Percentiles rank a stretch among this genome's conserved stretches.
phyloP scores from a whole-genome alignment of 2,797 vertebrate genomes.

The Aplochiton taeniatus region DNA sequence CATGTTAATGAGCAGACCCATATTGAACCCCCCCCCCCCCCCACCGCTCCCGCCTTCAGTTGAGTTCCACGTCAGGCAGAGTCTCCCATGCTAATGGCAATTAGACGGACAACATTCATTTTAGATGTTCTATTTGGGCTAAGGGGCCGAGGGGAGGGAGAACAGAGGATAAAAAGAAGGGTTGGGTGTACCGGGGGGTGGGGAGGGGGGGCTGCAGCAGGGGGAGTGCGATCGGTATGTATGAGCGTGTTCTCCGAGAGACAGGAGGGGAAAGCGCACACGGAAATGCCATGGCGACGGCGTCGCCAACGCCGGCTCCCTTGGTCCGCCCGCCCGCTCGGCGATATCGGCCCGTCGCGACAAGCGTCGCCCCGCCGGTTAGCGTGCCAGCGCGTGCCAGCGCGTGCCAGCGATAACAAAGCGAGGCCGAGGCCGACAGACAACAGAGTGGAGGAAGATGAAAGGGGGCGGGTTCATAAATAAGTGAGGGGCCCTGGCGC shows the following conservation, averaged over 20 bases:
- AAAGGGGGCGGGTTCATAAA: slow-evolving; percentile 79
- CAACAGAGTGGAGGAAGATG: slow-evolving; percentile 79
- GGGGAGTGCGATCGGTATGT: slow-evolving; percentile 69
- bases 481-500: slow-evolving; percentile 76
- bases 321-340: slow-evolving; percentile 56
- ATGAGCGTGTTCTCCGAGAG: slow-evolving; percentile 53
- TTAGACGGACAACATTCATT: slow-evolving; percentile 76
- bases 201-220: background rate
- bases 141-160: slow-evolving; percentile 63
- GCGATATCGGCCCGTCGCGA: no score
- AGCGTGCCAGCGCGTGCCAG: no score
- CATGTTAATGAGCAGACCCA: slow-evolving; percentile 82
- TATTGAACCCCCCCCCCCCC: slow-evolving; percentile 77
- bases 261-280: slow-evolving; percentile 48
- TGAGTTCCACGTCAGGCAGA: slow-evolving; percentile 76
- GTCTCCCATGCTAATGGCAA: slow-evolving; percentile 71
- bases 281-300: slow-evolving; percentile 61
- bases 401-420: no score
- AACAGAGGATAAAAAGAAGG: slow-evolving; percentile 75
- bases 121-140: slow-evolving; percentile 65
- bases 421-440: slow-evolving; percentile 65
- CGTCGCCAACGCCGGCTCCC: slow-evolving; percentile 61
- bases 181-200: slow-evolving; percentile 50
- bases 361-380: no score
- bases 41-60: slow-evolving; percentile 55